Conservation (phyloP, 2,113 vertebrate species). For the Calyptomena viridis region DNA sequence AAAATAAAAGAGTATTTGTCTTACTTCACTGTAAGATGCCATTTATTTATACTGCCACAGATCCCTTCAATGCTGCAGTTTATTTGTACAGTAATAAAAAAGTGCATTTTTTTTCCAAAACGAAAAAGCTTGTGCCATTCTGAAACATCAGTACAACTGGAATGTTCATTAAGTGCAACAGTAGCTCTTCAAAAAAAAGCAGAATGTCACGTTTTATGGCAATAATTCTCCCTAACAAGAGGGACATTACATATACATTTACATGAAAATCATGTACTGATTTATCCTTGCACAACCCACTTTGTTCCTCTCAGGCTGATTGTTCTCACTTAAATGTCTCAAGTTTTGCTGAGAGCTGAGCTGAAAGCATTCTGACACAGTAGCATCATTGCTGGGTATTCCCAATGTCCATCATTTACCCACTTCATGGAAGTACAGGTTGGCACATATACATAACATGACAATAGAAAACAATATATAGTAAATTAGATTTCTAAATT, state of each 20-base stretch:
- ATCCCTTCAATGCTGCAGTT: slow-evolving; percentile 67
- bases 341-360: background rate
- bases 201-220: slow-evolving; percentile 63
- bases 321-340: background rate
- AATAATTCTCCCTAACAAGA: slow-evolving; percentile 68
- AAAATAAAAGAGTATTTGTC: slow-evolving; percentile 82
- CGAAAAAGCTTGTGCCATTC: slow-evolving; percentile 73
- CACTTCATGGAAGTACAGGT: slow-evolving; percentile 97
- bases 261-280: slow-evolving; percentile 71
- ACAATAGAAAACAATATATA: slow-evolving; percentile 91
- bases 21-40: slow-evolving; percentile 73
- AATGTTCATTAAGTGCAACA: slow-evolving; percentile 75
- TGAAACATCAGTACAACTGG: slow-evolving; percentile 64
- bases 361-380: slow-evolving; percentile 43
- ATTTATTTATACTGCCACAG: slow-evolving; percentile 71
- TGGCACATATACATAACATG: slow-evolving; percentile 98
- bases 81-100: slow-evolving; percentile 73
- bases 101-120: slow-evolving; percentile 66
- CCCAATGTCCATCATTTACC: slow-evolving; percentile 71
- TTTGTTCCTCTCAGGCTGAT: slow-evolving; percentile 21
- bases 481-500: slow-evolving; percentile 97
- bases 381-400: background rate
- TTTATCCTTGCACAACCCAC: slow-evolving; percentile 32
- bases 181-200: slow-evolving; percentile 72
- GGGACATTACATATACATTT: slow-evolving; percentile 67